Evolutionary conservation across 2,797 vertebrate genomes (phyloP).

Genomic region (Galaxias olidus): DNA sequence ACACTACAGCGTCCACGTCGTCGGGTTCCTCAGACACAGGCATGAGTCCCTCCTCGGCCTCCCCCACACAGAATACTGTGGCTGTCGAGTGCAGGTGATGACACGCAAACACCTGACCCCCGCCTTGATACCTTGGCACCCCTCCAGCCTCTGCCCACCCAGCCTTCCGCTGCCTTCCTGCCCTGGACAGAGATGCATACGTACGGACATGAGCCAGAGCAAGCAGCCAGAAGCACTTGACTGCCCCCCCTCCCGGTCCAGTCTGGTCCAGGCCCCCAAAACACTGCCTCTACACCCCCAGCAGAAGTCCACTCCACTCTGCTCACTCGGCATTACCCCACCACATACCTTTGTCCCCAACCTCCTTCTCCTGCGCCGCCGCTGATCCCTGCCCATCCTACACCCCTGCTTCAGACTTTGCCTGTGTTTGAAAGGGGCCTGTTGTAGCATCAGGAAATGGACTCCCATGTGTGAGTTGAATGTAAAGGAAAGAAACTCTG

Average conservation of each 20-base stretch:
- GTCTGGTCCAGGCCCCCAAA: neutral
- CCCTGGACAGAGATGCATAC: constrained; percentile 15
- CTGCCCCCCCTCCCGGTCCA: constrained; percentile 72
- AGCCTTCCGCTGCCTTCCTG: constrained; percentile 78
- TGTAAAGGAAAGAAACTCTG: constrained; percentile 34
- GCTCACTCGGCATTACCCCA: too few relatives aligned
- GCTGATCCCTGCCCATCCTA: constrained; percentile 56
- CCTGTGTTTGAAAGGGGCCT: constrained; percentile 41
- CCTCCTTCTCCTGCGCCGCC: constrained; percentile 52
- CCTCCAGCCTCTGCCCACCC: constrained; percentile 66
- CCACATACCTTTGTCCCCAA: too few relatives aligned
- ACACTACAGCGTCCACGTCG: constrained; percentile 91
- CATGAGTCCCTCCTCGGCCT: constrained; percentile 93
- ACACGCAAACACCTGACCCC: constrained; percentile 45
- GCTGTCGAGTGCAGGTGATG: constrained; percentile 99
- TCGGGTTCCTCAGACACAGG: constrained; percentile 95
- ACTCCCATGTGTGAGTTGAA: constrained; percentile 52
- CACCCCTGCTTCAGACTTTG: constrained; percentile 61
- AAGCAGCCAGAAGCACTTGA: constrained; percentile 83
- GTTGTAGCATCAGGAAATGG: constrained; percentile 41
- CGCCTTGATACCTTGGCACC: constrained; percentile 6
- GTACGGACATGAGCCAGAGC: constrained; percentile 68
- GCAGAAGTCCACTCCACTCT: too few relatives aligned
- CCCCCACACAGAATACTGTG: constrained; percentile 92
- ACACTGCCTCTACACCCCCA: too few relatives aligned